Percentiles rank a stretch among this genome's conserved stretches.
Conservation (phyloP, 2,888 invertebrate genomes). For the Lasioglossum morio region DNA sequence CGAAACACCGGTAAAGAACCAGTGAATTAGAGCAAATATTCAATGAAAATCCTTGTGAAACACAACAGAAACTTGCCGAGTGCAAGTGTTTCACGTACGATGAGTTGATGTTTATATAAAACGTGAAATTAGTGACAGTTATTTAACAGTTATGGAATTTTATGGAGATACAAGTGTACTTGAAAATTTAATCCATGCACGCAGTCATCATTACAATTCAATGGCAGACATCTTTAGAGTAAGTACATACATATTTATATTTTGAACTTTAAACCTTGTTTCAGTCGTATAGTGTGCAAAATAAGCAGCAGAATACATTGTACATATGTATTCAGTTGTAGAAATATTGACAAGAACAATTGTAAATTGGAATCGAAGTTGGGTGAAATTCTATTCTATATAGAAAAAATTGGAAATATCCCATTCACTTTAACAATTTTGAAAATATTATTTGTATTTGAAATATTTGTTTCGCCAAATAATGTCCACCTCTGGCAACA, state of each 20-base stretch:
- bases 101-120: neutral
- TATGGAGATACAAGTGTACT: neutral
- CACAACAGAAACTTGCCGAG: no score
- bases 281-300: neutral
- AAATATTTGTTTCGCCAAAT: no score
- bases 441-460: no score
- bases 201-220: neutral
- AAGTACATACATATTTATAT: neutral
- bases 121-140: neutral
- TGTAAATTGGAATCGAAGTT: neutral
- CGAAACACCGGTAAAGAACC: no score
- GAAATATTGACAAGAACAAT: neutral
- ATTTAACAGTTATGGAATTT: neutral
- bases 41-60: no score
- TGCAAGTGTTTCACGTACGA: neutral
- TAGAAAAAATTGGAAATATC: neutral
- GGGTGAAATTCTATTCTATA: no score
- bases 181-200: neutral
- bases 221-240: neutral
- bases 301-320: neutral
- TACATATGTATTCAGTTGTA: neutral
- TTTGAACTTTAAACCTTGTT: neutral
- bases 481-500: no score
- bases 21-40: no score
- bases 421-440: neutral